Conservation (phyloP, 2,113 vertebrate species). For the Pristiophorus japonicus region DNA sequence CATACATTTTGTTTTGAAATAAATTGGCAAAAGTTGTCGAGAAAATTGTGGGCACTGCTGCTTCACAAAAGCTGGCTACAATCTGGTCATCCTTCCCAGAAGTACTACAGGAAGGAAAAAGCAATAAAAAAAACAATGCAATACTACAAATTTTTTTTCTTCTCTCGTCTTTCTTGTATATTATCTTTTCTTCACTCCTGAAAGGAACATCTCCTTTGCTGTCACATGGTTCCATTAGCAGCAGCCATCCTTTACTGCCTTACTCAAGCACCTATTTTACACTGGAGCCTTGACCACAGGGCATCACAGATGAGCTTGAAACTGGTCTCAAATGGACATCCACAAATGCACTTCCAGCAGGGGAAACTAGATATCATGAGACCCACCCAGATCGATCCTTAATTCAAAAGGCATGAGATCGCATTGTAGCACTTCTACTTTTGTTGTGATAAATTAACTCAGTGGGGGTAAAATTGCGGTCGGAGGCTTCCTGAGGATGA, state of each 20-base stretch:
- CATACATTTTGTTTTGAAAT: not conserved
- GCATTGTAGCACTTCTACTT: not conserved
- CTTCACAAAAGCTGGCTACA: not conserved
- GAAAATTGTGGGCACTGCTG: not conserved
- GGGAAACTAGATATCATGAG: not conserved
- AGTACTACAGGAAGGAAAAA: too few relatives aligned
- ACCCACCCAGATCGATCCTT: not conserved
- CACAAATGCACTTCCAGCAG: not conserved
- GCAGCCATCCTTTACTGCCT: not conserved
- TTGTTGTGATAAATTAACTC: not conserved
- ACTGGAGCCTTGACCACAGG: not conserved
- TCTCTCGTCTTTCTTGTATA: not conserved
- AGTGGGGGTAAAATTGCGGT: too few relatives aligned
- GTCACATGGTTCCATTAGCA: not conserved
- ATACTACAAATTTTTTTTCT: not conserved
- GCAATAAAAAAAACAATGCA: not conserved
- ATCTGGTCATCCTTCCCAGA: not conserved
- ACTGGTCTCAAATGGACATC: not conserved
- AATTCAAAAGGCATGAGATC: too few relatives aligned
- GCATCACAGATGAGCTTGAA: not conserved
- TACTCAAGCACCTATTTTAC: not conserved
- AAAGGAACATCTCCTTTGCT: not conserved
- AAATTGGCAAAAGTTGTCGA: not conserved
- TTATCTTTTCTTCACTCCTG: not conserved
- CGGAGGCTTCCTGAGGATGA: too few relatives aligned